Conservation (phyloP, 2,113 vertebrate genomes). For the Zosterops japonicus region DNA sequence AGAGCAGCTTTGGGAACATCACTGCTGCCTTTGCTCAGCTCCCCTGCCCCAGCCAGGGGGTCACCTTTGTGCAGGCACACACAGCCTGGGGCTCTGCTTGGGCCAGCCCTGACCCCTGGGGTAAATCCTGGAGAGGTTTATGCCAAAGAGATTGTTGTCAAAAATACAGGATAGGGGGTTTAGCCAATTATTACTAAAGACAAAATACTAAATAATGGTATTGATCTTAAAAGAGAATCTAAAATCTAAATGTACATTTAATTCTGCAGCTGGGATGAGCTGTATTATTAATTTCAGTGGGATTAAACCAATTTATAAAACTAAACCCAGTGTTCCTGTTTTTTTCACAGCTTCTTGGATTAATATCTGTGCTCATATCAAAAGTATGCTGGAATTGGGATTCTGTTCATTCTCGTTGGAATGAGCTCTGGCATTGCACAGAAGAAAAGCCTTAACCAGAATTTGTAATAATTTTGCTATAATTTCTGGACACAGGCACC, state of each 20-base stretch:
- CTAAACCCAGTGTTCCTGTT: background rate
- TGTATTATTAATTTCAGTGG: background rate
- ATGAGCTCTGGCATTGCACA: background rate
- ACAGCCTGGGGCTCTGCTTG: background rate
- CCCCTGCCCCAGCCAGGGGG: background rate
- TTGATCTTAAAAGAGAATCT: background rate
- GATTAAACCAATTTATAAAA: background rate
- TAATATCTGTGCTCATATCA: background rate
- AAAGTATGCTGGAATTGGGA: background rate
- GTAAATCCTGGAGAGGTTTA: background rate
- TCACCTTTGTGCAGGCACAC: background rate
- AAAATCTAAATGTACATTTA: background rate
- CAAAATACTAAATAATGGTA: background rate
- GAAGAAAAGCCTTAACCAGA: background rate
- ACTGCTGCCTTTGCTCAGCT: background rate
- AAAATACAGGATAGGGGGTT: background rate
- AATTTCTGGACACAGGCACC: background rate
- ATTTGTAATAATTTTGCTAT: background rate
- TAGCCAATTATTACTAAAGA: background rate
- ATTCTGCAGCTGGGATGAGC: background rate
- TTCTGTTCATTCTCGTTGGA: background rate
- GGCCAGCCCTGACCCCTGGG: background rate
- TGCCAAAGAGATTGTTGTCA: background rate
- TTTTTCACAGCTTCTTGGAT: background rate
- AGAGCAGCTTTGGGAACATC: background rate